Base-by-base conservation (phyloP, 1,140 invertebrate species). In the Lepidotrigona ventralis region DNA sequence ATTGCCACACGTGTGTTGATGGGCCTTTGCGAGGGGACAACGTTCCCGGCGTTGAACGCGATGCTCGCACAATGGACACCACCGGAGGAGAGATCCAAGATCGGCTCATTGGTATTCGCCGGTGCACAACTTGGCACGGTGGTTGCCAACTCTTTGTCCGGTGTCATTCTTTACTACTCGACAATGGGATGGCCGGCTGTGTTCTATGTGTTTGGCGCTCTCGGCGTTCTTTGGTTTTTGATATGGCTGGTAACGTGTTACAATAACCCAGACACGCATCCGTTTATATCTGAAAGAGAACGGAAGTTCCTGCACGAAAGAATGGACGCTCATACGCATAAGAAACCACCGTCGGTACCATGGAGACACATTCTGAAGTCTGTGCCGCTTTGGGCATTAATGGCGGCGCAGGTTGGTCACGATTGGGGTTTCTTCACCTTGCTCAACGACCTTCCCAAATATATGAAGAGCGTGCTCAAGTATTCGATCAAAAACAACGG, bases 401-500 rank as follows among this genome's bases (percentile, higher is more conserved):
- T 96, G 1, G 79, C 90, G 14, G 92, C 93, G 6, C 91, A 96
- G 91, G 93, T 97, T 85, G 96, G 97, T 21, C 97, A 98, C 90
- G 97, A 98, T 91, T 98, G 97, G 96, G 97, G 96, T 1, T 97
- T 97, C 90, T 98, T 97, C 89, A 98, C 97, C 9, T 95, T 98
- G 93, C 95, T 98, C 23, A 97, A 97, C 23, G 97, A 98, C 88
- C 95, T 99, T 19, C 98, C 98, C 0, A 97, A 97, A 84, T 98
- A 98, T 93, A 96, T 98, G 96, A 97, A 96, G 63, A 96, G 96
- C 84, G 96, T 98, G 2, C 94, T 98, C 19, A 95, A 97, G 85
- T 98, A 97, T 90, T 95, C 97, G 84, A 96, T 98, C 63, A 94
- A 96, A 90, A 92, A 95, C 88, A 96, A 96, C 58, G 95, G 95